Conservation (phyloP, 2,888 invertebrate species). For the Coenonympha glycerion region DNA sequence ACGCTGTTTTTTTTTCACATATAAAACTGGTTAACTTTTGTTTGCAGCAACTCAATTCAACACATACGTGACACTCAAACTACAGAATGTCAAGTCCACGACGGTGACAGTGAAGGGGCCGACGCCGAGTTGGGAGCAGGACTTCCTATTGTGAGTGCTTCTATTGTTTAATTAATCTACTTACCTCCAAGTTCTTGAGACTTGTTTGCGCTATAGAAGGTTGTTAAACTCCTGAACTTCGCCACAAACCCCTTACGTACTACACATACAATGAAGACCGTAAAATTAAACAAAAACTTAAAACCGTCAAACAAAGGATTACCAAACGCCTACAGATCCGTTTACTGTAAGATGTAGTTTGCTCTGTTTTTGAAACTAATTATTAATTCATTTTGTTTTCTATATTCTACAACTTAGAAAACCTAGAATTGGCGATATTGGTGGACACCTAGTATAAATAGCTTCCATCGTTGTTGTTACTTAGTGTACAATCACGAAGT, state of each 20-base stretch:
- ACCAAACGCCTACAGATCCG: not conserved
- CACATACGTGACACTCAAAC: conserved; percentile 96
- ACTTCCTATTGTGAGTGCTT: conserved; percentile 97
- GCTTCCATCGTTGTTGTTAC: too few relatives aligned
- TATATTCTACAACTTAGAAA: too few relatives aligned
- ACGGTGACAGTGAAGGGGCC: conserved; percentile 97
- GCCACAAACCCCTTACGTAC: not conserved
- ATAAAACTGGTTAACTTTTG: conserved; percentile 33
- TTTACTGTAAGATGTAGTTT: not conserved
- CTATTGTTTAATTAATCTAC: conserved; percentile 34
- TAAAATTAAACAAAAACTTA: not conserved
- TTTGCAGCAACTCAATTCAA: conserved; percentile 91
- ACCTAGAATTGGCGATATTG: too few relatives aligned
- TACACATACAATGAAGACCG: not conserved
- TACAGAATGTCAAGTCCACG: conserved; percentile 98
- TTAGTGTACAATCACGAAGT: too few relatives aligned
- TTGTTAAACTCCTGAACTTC: not conserved
- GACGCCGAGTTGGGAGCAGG: conserved; percentile 98
- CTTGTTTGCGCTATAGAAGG: not conserved
- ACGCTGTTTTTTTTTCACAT: too few relatives aligned
- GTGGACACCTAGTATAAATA: too few relatives aligned
- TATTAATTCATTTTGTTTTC: too few relatives aligned
- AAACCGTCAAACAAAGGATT: not conserved
- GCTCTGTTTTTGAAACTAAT: too few relatives aligned
- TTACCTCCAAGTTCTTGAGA: not conserved